Base-by-base conservation (phyloP, 2,888 invertebrate genomes). In the Bombylius major region DNA sequence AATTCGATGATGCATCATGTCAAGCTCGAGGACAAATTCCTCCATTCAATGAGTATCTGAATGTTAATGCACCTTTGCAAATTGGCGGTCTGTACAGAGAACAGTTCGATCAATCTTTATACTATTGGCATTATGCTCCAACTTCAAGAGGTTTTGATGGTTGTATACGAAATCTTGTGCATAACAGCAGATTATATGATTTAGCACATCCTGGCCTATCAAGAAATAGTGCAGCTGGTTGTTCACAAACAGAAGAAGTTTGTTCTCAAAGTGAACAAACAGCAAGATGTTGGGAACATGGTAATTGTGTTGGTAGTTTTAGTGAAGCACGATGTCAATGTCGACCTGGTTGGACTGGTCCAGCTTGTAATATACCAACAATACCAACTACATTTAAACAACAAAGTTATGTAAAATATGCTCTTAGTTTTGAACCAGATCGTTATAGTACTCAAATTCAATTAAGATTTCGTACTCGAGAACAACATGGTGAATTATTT, bases 371-470 rank as follows among this genome's bases (percentile, higher is more conserved):
- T 65, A 81, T 87, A 49, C 84, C 87, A 53, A 94, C 93, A 0
- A 87, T 87, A 50, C 91, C 93, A 0, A 90, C 93, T 1, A 94
- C 94, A 59, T 95, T 97, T 73, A 87, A 91, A 68, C 86, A 88
- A 1, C 90, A 93, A 71, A 94, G 94, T 62, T 97, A 95, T 72
- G 93, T 97, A n/a, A 94, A 95, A 71, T 97, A 96, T 71, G 93
- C 94, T 4, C 76, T 97, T 42, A 92, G 92, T 65, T 95, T 94
- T 70, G 93, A 94, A 69, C 94, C 94, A 0, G 91, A 94, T 67
- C 81, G 89, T 64, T 95, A 91, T 68, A 88, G 89, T 54, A 95
- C 93, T 1, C 91, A 95, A 74, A 83, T 98, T 61, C 94, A 97
- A 72, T 76, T 98, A 54, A 79, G 93, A 63, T 97, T 99, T 77